Percentiles rank a stretch among this genome's conserved stretches.
Evolutionary conservation across 1,140 invertebrate genomes (phyloP).

Genomic region (Plutomurus gul): DNA sequence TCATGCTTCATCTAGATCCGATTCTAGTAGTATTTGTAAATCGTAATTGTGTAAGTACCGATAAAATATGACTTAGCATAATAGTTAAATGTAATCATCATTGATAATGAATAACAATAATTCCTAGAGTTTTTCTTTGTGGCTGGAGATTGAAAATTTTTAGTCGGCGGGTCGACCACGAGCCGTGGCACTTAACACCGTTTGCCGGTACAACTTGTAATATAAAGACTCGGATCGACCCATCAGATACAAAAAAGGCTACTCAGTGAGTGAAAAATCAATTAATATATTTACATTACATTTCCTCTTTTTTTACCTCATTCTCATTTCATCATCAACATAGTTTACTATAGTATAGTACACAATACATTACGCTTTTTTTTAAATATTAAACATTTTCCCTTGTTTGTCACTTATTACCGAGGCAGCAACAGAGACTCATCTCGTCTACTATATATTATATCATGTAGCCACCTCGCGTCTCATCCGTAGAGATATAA

Average conservation of each 20-base stretch:
- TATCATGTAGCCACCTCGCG: no score
- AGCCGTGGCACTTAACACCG: conserved; percentile 44
- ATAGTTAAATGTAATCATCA: conserved; percentile 29
- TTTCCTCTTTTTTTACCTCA: background rate
- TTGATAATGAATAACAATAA: conserved; percentile 33
- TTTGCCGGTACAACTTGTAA: conserved; percentile 42
- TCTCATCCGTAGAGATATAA: no score
- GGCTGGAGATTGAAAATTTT: conserved; percentile 34
- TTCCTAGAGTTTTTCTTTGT: conserved; percentile 27
- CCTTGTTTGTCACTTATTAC: no score
- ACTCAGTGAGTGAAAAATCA: conserved; percentile 43
- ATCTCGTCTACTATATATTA: no score
- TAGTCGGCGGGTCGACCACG: conserved; percentile 34
- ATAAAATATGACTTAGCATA: conserved; percentile 32
- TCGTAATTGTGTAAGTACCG: conserved; percentile 24
- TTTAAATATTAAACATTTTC: no score
- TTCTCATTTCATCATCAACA: conserved; percentile 16
- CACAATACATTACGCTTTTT: conserved; percentile 1
- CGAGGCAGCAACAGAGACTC: no score
- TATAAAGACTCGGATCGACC: conserved; percentile 39
- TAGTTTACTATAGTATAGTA: background rate
- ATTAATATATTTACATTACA: conserved; percentile 23
- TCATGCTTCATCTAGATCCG: conserved; percentile 22
- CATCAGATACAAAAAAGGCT: conserved; percentile 49
- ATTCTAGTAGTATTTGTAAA: conserved; percentile 16